Evolutionary conservation across 2,888 invertebrate species (phyloP).

Genomic region (Eupithecia subfuscata): DNA sequence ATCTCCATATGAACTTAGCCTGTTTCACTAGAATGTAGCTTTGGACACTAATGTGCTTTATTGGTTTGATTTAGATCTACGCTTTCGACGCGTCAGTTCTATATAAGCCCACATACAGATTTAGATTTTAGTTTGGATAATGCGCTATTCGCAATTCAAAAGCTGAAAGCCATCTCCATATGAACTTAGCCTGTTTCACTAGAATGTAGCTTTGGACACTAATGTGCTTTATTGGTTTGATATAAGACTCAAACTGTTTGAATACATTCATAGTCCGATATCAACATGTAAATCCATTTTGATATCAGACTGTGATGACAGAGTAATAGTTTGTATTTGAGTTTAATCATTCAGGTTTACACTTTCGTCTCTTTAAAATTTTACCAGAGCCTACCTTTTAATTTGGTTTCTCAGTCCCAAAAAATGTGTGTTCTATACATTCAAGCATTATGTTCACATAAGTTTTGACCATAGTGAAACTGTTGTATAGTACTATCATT

Average conservation of each 20-base stretch:
- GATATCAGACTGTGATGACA: background rate
- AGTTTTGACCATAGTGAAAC: background rate
- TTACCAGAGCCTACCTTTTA: background rate
- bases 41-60: background rate
- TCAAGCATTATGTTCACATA: background rate
- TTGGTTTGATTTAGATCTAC: background rate
- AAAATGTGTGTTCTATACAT: background rate
- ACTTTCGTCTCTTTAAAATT: background rate
- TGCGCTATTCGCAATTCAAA: constrained; percentile 52
- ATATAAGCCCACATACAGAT: constrained; percentile 38
- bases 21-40: constrained; percentile 13
- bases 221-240: background rate
- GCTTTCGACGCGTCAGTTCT: constrained; percentile 9
- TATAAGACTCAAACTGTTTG: background rate
- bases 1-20: constrained; percentile 52
- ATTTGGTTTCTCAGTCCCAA: background rate
- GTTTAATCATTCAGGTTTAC: background rate
- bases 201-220: background rate
- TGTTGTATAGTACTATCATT: constrained; percentile 17
- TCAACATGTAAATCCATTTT: too few species aligned
- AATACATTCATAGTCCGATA: background rate
- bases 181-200: constrained; percentile 37
- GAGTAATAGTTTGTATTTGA: background rate
- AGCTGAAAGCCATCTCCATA: constrained; percentile 58
- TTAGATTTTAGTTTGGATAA: constrained; percentile 33